Base-by-base conservation (phyloP, 2,797 vertebrate species). In the Scolopax bukidnonensis region DNA sequence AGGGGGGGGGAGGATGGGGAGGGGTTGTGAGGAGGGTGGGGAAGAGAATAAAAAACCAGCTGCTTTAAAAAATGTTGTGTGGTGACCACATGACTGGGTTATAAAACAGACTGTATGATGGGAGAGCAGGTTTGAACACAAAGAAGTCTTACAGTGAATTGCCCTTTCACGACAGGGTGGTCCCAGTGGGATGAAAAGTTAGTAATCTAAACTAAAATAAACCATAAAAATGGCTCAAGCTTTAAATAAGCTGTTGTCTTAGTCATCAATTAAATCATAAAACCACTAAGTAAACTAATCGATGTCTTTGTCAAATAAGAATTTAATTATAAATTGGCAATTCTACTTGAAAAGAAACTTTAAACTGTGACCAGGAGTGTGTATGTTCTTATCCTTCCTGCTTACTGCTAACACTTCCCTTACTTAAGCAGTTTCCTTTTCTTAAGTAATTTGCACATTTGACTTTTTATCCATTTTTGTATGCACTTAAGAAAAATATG, bases 291-390 rank as follows among this genome's bases (percentile, higher is more conserved):
- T 85, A 97, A 97, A 96, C 74, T 87, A 95, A 94, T 74, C 93
- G 71, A 95, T 11, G 51, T 96, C 45, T 96, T 95, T 93, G 71
- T 95, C 68, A 97, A 97, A 95, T 48, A 88, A 18, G 38, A 88
- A 95, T 97, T 97, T 97, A 93, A 94, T 97, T 96, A 96, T 76
- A 95, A 96, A 92, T 47, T 96, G 91, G 85, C 94, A 97, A 56
- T 60, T 27, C 15, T 61, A 32, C 87, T 95, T 96, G 75, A 96
- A 97, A 93, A 24, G 73, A 95, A 96, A 96, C 63, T 93, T 94
- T 79, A 95, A 93, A 95, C 86, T 94, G 43, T 85, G 86, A 75
- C 90, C n/a, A 78, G 80, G 93, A 96, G 18, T 87, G 65, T 90
- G 47, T 73, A 53, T 87, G 64, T 69, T 92, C 54, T 70, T 94